A percentile compares a stretch with the other conserved stretches of the same genome.
Conservation (phyloP, 2,888 invertebrate species). For the Clanis bilineata region DNA sequence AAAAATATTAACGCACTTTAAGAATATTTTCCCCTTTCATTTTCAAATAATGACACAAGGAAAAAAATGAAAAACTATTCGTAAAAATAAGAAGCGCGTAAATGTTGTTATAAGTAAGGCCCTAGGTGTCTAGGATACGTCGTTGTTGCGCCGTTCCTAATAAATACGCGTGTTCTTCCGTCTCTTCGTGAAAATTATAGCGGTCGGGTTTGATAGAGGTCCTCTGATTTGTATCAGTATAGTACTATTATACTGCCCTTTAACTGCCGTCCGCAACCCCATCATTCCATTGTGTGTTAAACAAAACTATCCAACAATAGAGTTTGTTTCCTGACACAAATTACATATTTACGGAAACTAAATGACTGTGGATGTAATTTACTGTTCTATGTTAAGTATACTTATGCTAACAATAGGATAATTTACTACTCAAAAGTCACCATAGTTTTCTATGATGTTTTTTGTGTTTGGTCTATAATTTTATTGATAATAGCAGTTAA, state of each 20-base stretch:
- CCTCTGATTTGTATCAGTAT: slow-evolving; percentile 3
- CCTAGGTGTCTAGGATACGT: not conserved
- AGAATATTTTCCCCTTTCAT: no score
- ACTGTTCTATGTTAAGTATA: not conserved
- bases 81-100: no score
- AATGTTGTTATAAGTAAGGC: not conserved
- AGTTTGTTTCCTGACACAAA: slow-evolving; percentile 13
- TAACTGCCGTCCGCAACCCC: slow-evolving; percentile 22
- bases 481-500: no score
- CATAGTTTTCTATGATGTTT: no score
- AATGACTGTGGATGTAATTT: not conserved
- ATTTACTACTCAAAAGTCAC: not conserved
- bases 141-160: not conserved
- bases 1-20: no score
- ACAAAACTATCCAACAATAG: slow-evolving; percentile 25
- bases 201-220: not conserved
- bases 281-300: slow-evolving; percentile 27
- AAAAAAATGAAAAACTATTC: no score
- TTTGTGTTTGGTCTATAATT: no score
- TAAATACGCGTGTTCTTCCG: not conserved
- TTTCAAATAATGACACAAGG: no score
- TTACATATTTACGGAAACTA: slow-evolving; percentile 1
- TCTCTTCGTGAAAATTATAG: slow-evolving; percentile 3
- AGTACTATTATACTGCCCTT: slow-evolving; percentile 22
- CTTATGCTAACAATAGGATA: not conserved